Conservation (phyloP, 1,140 invertebrate species). For the Stenopsyche tienmushanensis region DNA sequence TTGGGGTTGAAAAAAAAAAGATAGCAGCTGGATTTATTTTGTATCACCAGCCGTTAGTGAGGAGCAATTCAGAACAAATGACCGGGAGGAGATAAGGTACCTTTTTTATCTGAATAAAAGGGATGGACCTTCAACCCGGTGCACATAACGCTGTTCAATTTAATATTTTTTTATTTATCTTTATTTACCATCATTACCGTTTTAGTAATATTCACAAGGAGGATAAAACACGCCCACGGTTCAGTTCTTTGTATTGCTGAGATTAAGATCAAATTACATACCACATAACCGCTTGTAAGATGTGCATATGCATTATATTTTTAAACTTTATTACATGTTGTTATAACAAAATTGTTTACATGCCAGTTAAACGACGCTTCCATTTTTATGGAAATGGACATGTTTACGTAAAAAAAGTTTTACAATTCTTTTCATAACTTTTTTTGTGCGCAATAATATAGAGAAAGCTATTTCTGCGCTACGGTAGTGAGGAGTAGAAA, state of each 20-base stretch:
- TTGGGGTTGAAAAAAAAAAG: too few relatives aligned
- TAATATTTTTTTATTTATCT: background rate
- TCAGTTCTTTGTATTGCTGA: background rate
- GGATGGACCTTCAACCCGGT: slow-evolving; percentile 1
- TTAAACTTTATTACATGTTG: too few relatives aligned
- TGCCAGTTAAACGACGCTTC: too few relatives aligned
- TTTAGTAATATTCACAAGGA: too few relatives aligned
- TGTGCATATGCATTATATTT: too few relatives aligned
- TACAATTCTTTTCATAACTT: background rate
- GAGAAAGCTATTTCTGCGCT: background rate
- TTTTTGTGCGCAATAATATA: background rate
- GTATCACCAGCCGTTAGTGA: slow-evolving; percentile 38
- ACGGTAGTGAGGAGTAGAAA: slow-evolving; percentile 23
- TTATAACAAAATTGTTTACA: too few relatives aligned
- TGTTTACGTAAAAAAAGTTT: background rate
- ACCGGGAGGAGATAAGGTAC: slow-evolving; percentile 42
- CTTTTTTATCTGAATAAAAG: slow-evolving; percentile 38
- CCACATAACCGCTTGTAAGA: too few relatives aligned
- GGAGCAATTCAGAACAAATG: slow-evolving; percentile 38
- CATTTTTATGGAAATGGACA: too few relatives aligned
- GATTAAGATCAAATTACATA: background rate
- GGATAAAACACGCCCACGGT: too few relatives aligned
- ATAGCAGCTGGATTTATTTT: slow-evolving; percentile 29
- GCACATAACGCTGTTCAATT: background rate
- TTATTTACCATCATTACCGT: background rate